phyloP scores from a whole-genome alignment of 1,140 invertebrate genomes.

The Zaprionus capensis region DNA sequence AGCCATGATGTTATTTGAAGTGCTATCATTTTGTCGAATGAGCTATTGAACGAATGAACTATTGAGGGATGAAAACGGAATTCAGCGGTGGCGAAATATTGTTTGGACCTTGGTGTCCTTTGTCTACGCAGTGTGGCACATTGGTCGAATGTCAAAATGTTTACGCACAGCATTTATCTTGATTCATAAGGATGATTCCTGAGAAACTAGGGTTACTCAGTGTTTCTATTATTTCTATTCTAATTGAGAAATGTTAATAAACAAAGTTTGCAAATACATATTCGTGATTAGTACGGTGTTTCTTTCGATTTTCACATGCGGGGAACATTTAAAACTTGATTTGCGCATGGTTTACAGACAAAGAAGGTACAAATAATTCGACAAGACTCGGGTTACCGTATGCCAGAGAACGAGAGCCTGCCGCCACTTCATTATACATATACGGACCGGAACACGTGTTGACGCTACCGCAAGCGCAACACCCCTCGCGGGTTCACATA shows the following conservation, averaged over 20 bases:
- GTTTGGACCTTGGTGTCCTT: conserved; percentile 8
- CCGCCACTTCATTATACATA: neutral
- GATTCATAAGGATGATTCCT: conserved; percentile 25
- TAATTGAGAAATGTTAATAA: neutral
- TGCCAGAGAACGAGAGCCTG: conserved; percentile 1
- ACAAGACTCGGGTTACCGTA: neutral
- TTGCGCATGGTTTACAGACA: neutral
- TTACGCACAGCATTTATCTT: conserved; percentile 81
- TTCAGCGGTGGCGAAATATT: conserved; percentile 47
- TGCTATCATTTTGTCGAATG: conserved; percentile 68
- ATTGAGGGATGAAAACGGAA: conserved; percentile 66
- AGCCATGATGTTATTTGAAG: conserved; percentile 78
- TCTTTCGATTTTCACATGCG: neutral
- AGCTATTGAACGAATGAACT: conserved; percentile 22
- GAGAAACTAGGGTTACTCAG: neutral
- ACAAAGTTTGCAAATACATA: no score
- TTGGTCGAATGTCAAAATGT: conserved; percentile 74
- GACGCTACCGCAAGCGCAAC: conserved; percentile 67
- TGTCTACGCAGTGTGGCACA: neutral
- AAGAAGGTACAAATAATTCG: neutral
- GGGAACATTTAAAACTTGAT: neutral
- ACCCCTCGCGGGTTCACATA: neutral
- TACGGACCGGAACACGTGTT: conserved; percentile 69
- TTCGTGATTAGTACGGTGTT: no score
- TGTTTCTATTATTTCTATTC: neutral